These are phyloP conservation scores for Garra rufa DNA, from an alignment of 2,113 vertebrate genomes.

Conservation along the genomic window DNA sequence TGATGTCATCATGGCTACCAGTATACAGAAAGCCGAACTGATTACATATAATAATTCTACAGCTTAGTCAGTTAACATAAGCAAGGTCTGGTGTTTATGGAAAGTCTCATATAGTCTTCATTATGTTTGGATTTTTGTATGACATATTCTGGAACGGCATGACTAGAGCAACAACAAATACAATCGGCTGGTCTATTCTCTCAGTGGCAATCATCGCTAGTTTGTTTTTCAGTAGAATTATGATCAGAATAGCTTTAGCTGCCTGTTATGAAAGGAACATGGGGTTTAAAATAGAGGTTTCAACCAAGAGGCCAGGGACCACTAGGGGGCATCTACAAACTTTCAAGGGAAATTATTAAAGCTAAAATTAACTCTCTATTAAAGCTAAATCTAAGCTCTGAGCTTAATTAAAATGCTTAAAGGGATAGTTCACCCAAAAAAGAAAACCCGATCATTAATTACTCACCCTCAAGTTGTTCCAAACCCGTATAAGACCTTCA, in stretches of 20 bases:
- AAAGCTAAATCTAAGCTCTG: not conserved
- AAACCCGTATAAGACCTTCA: no score
- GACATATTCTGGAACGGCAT: constrained; percentile 8
- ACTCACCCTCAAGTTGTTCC: no score
- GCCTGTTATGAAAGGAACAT: not conserved
- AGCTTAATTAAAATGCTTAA: not conserved
- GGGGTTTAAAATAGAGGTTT: not conserved
- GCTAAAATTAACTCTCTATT: not conserved
- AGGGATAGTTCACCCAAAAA: no score
- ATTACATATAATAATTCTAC: constrained; percentile 22
- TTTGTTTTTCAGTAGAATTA: constrained; percentile 37
- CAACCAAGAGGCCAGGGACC: no score
- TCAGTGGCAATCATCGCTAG: constrained; percentile 39
- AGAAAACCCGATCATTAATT: no score
- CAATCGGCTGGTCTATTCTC: constrained; percentile 11
- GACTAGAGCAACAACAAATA: not conserved
- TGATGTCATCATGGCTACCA: constrained; percentile 63
- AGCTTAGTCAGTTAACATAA: constrained; percentile 16
- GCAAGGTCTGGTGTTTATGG: not conserved
- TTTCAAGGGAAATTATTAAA: not conserved
- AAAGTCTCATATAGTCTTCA: not conserved
- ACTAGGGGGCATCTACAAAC: no score
- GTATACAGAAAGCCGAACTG: constrained; percentile 36
- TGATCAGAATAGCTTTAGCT: constrained; percentile 42
- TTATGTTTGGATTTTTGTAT: constrained; percentile 7